Percentiles rank a stretch among this genome's conserved stretches.
phyloP scores from a whole-genome alignment of 2,113 vertebrate genomes.

The Upupa epops region DNA sequence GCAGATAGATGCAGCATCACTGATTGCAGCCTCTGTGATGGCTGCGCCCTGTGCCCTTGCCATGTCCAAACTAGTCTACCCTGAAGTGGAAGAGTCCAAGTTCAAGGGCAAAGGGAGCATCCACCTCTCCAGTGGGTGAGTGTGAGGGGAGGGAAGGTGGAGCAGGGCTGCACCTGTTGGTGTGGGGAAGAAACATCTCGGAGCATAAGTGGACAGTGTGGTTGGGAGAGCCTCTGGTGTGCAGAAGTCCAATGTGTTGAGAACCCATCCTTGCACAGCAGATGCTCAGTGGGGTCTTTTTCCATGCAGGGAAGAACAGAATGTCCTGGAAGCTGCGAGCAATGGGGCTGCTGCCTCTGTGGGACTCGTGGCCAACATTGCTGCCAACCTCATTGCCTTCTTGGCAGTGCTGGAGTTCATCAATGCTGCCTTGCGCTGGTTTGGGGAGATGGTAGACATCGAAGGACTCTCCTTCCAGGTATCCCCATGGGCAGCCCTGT shows the following conservation, averaged over 20 bases:
- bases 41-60: constrained; percentile 93
- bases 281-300: not conserved
- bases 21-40: constrained; percentile 96
- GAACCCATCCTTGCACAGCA: not conserved
- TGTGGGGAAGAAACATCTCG: too few relatives aligned
- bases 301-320: constrained; percentile 81
- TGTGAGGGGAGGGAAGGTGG: not conserved
- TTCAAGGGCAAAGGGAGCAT: constrained; percentile 77
- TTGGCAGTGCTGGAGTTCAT: constrained; percentile 88
- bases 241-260: not conserved
- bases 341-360: constrained; percentile 85
- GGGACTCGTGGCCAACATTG: constrained; percentile 87
- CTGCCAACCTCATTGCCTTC: constrained; percentile 89
- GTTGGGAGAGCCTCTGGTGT: not conserved
- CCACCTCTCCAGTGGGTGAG: constrained; percentile 63
- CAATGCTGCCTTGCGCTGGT: constrained; percentile 84
- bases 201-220: fast-evolving
- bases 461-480: constrained; percentile 89
- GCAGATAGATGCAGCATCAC: constrained; percentile 87
- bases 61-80: constrained; percentile 90
- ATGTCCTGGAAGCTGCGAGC: constrained; percentile 91
- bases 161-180: not conserved
- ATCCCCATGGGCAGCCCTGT: not conserved
- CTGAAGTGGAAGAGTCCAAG: constrained; percentile 86
- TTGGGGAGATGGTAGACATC: constrained; percentile 87